Evolutionary conservation across 2,797 vertebrate species (phyloP), one percentile per base, ranked within the genome.

Genomic region (Silurus lanzhouensis): DNA sequence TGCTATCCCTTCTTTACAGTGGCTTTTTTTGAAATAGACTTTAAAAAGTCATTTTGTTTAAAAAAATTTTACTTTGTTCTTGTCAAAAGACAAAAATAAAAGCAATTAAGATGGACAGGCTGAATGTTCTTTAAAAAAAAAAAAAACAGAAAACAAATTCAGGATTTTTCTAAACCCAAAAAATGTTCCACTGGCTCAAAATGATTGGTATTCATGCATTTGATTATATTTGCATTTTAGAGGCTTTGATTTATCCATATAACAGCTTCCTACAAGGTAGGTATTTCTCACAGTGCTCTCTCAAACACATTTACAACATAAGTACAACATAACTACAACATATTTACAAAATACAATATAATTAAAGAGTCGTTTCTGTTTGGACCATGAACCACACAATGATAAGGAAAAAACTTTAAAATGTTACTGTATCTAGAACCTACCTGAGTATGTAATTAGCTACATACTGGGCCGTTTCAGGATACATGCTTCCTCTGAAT

Each of bases 361-460:
- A 1, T 7, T 52, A 48, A 48, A 31, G 64, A 67, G 25, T 5
- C 7, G 25, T 17, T 31, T 19, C 20, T n/a, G 12, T 22, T 13
- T 72, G 44, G 19, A 48, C 20, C 38, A 10, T 71, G 4, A 46
- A 12, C 17, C 12, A 52, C 22, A 17, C 71, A 25, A 25, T 17
- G 12, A 25, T 48, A 10, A 8, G 15, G n/a, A n/a, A n/a, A 63
- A 20, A 38, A 4, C 44, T 44, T 15, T 25, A 25, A 14, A 75
- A 55, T 55, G 8, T 57, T 10, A 57, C 15, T 0, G 15, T 57
- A 76, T 19, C 38, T 38, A 15, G 66, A 61, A 87, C 91, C 61
- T 90, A 93, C 92, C 92, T 93, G 85, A 83, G 85, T 81, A 93
- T 92, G 89, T 90, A 91, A 84, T 93, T 92, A 80, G 91, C 88